Conservation (phyloP, 2,113 vertebrate genomes). For the Triplophysa tibetana region DNA sequence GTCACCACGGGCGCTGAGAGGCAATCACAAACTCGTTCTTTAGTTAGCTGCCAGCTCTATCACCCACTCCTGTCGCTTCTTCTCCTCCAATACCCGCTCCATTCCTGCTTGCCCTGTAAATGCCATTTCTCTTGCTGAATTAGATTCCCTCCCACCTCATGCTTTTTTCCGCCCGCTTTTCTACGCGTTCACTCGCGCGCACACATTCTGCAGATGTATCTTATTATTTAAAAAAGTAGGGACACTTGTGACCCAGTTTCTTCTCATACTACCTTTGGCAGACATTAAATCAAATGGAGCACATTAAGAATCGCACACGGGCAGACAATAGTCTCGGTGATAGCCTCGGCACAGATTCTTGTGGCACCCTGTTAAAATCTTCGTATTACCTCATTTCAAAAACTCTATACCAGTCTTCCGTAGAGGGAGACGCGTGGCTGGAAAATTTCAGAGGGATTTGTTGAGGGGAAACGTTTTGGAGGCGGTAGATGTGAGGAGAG, state of each 20-base stretch:
- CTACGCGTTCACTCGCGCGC: background rate
- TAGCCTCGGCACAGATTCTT: conserved; percentile 63
- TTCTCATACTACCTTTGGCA: conserved; percentile 64
- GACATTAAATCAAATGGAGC: conserved; percentile 70
- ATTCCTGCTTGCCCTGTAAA: conserved; percentile 38
- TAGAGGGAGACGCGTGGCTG: background rate
- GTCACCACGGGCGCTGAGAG: conserved; percentile 37
- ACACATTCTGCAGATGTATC: conserved; percentile 40
- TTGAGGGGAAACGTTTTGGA: conserved; percentile 10
- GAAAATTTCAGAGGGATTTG: conserved; percentile 15
- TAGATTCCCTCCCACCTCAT: conserved; percentile 51
- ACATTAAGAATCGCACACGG: conserved; percentile 66
- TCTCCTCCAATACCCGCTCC: conserved; percentile 41
- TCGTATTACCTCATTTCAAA: conserved; percentile 72
- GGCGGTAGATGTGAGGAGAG: conserved; percentile 5
- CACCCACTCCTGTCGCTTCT: conserved; percentile 27
- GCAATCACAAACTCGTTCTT: conserved; percentile 47
- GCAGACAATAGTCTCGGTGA: conserved; percentile 72
- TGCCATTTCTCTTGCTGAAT: conserved; percentile 47
- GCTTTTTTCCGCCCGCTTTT: conserved; percentile 29
- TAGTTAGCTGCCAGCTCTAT: conserved; percentile 34
- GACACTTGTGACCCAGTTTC: conserved; percentile 64
- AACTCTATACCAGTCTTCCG: conserved; percentile 13
- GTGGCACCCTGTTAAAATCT: conserved; percentile 68
- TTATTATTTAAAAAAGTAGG: conserved; percentile 56